A percentile compares a stretch with the other conserved stretches of the same genome.
phyloP scores from a whole-genome alignment of 2,113 vertebrate genomes.

The Cinclus mexicanus region DNA sequence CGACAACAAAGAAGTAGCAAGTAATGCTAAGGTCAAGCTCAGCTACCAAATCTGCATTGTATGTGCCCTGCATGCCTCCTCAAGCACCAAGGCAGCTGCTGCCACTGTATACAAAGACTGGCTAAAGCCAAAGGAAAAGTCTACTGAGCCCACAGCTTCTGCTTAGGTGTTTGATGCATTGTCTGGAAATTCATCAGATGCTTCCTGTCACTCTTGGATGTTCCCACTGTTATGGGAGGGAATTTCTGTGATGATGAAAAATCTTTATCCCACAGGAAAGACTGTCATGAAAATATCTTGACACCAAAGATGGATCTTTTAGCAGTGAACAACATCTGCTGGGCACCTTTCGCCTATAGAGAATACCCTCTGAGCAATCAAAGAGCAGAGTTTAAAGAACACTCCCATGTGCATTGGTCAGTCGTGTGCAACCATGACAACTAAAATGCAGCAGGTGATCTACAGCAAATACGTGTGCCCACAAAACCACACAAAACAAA shows the following conservation, averaged over 20 bases:
- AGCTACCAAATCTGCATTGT: background rate
- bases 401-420: background rate
- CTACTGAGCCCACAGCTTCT: background rate
- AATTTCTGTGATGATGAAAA: background rate
- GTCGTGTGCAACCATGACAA: background rate
- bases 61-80: background rate
- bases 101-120: background rate
- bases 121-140: background rate
- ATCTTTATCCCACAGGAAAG: background rate
- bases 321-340: background rate
- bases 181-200: background rate
- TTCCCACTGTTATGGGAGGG: background rate
- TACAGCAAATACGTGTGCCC: background rate
- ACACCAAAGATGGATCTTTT: background rate
- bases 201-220: background rate
- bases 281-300: background rate
- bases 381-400: background rate
- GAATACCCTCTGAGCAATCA: background rate
- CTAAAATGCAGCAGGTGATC: background rate
- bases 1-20: constrained; percentile 14
- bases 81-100: background rate
- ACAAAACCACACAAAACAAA: background rate
- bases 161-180: background rate
- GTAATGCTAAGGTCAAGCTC: background rate
- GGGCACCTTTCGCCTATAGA: background rate